phyloP scores from a whole-genome alignment of 2,113 vertebrate species.

The Pavo muticus region DNA sequence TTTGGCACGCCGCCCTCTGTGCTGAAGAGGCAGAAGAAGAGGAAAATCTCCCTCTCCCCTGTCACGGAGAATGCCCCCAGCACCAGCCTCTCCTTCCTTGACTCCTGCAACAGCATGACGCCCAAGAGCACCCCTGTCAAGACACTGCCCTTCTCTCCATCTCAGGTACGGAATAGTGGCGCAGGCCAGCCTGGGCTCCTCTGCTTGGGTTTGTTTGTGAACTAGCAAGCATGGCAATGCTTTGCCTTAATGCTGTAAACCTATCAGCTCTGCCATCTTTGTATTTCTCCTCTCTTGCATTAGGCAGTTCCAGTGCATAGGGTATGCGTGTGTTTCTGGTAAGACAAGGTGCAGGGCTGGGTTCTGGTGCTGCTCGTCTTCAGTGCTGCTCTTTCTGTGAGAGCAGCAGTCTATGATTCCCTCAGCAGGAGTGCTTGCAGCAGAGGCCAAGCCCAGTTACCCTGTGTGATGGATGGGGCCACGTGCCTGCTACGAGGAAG shows the following conservation, averaged over 20 bases:
- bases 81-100: constrained; percentile 78
- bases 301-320: background rate
- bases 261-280: background rate
- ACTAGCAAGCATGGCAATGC: background rate
- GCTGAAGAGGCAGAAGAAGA: constrained; percentile 87
- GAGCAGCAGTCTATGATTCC: background rate
- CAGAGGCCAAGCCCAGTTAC: rapidly evolving
- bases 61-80: constrained; percentile 72
- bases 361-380: background rate
- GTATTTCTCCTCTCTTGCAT: background rate
- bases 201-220: background rate
- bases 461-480: background rate
- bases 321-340: background rate
- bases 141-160: constrained; percentile 94
- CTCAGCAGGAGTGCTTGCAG: background rate
- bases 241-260: background rate
- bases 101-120: constrained; percentile 88
- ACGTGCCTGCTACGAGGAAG: rapidly evolving
- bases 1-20: constrained; percentile 88
- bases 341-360: background rate
- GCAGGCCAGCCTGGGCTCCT: background rate
- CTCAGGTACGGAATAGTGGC: constrained; percentile 82
- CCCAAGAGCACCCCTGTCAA: constrained; percentile 97
- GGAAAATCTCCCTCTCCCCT: constrained; percentile 87
- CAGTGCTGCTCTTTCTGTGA: background rate